These are phyloP conservation scores for Pterophyllum scalare DNA, from an alignment of 2,113 vertebrate species.

Conservation along the genomic window DNA sequence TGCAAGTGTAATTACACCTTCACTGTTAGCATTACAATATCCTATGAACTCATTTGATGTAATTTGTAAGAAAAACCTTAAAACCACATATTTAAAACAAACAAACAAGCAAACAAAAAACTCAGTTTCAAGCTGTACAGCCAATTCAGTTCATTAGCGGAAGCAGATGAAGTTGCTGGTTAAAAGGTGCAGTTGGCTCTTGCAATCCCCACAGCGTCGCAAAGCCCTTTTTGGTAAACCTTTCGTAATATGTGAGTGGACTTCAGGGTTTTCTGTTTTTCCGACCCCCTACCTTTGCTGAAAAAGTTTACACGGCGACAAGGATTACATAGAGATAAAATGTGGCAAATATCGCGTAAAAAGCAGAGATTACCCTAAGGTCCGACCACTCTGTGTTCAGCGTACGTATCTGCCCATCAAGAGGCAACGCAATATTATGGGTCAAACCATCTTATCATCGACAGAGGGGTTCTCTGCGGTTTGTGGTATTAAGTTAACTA, in stretches of 20 bases:
- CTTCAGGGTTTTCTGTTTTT: slow-evolving; percentile 14
- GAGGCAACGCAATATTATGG: slow-evolving; percentile 74
- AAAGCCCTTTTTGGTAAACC: slow-evolving; percentile 36
- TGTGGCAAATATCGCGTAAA: neutral
- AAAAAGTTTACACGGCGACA: neutral
- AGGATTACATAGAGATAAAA: neutral
- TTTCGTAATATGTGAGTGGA: slow-evolving; percentile 35
- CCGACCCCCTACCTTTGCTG: neutral
- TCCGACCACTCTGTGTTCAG: slow-evolving; percentile 40
- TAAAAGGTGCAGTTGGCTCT: slow-evolving; percentile 63
- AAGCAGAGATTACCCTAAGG: neutral
- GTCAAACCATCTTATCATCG: slow-evolving; percentile 53
- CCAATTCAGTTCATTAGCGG: neutral
- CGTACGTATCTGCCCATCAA: slow-evolving; percentile 45
- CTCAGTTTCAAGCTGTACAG: neutral
- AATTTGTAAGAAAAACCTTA: neutral
- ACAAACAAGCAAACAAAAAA: rapidly evolving
- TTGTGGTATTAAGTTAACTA: neutral
- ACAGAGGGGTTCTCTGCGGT: neutral
- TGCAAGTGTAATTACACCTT: slow-evolving; percentile 77
- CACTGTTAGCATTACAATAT: slow-evolving; percentile 40
- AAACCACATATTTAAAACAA: slow-evolving; percentile 6
- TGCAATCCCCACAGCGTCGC: slow-evolving; percentile 63
- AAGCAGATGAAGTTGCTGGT: slow-evolving; percentile 61
- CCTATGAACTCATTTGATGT: slow-evolving; percentile 15